Percentiles rank a stretch among this genome's conserved stretches.
These are phyloP conservation scores for Dysidea cf. avara DNA, from an alignment of 37 sponge, comb jelly and placozoan genomes.

Conservation along the genomic window DNA sequence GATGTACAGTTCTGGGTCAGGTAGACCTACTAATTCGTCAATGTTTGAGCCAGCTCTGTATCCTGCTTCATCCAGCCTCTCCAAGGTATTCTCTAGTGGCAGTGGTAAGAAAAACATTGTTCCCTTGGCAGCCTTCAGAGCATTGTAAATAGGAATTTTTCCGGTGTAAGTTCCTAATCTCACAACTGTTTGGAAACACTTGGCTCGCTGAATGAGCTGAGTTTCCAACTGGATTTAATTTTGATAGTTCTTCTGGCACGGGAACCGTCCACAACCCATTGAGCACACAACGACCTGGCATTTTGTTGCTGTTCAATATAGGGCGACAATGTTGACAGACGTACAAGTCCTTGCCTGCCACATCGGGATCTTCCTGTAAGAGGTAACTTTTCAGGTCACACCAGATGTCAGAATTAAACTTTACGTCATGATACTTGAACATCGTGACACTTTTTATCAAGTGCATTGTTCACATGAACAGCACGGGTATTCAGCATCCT, in stretches of 20 bases:
- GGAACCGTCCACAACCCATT: constrained; percentile 51
- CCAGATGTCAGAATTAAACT: constrained; percentile 30
- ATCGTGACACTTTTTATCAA: constrained; percentile 19
- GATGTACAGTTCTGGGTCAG: too few relatives aligned
- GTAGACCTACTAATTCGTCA: too few relatives aligned
- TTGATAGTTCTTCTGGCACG: constrained; percentile 38
- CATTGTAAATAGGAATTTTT: constrained; percentile 48
- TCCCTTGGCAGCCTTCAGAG: constrained; percentile 41
- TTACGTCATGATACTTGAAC: constrained; percentile 9
- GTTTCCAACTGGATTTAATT: constrained; percentile 36
- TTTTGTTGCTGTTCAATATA: constrained; percentile 15
- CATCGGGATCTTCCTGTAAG: background rate
- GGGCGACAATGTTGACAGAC: constrained; percentile 55
- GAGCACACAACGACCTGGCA: constrained; percentile 60
- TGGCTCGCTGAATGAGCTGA: too few relatives aligned
- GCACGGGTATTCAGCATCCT: constrained; percentile 42
- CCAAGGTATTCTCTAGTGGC: constrained; percentile 38
- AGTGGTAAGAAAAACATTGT: constrained; percentile 51
- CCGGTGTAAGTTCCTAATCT: constrained; percentile 55
- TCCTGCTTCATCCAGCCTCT: constrained; percentile 27
- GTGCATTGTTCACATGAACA: constrained; percentile 46
- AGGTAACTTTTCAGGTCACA: constrained; percentile 23
- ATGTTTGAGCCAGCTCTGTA: too few relatives aligned
- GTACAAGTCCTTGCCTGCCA: constrained; percentile 4
- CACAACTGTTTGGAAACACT: too few relatives aligned